Evolutionary conservation across 2,888 invertebrate genomes (phyloP), one percentile per base, ranked within the genome.

Genomic region (Lasius fuliginosus): DNA sequence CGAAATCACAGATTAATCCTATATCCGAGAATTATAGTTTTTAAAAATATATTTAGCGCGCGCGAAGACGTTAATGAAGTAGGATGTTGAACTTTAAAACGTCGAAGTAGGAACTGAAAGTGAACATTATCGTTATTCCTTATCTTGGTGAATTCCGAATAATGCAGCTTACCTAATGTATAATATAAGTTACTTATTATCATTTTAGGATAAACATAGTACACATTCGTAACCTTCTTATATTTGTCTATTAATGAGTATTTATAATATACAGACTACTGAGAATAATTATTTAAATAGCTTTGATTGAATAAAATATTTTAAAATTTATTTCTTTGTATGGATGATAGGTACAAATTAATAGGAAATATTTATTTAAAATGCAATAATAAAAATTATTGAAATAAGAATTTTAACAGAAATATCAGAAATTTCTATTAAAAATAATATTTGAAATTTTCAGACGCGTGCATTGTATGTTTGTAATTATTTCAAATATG

Each of bases 51-150:
- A 56, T 18, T 23, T 23, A 11, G 23, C 5, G 1, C 8, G 15
- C 2, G 0, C 1, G 8, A 53, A 53, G 1, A 40, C 23, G 33
- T 15, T 69, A 36, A 36, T 8, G 15, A 23, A 33, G 36, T 15
- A 53, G n/a, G 15, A 15, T 8, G 33, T 27, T 15, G n/a, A 71
- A 71, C 36, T 56, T 9, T 18, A 58, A 71, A 27, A 15, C 4
- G 23, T 56, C 56, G 23, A 56, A 33, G 9, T 33, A 36, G 6
- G 6, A 49, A 23, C 15, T n/a, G 9, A 30, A 73, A 73, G 3
- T 56, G 5, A 58, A 73, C 27, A 40, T 15, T 73, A 73, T 58
- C 2, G 23, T 11, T 58, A 1, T 73, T 73, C 5, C 36, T 73
- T 73, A 73, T 73, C 60, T 36, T 56, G 4, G 23, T 4, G 3